These are phyloP conservation scores for Druceiella hillmani DNA, from an alignment of 2,888 invertebrate genomes.

Conservation along the genomic window DNA sequence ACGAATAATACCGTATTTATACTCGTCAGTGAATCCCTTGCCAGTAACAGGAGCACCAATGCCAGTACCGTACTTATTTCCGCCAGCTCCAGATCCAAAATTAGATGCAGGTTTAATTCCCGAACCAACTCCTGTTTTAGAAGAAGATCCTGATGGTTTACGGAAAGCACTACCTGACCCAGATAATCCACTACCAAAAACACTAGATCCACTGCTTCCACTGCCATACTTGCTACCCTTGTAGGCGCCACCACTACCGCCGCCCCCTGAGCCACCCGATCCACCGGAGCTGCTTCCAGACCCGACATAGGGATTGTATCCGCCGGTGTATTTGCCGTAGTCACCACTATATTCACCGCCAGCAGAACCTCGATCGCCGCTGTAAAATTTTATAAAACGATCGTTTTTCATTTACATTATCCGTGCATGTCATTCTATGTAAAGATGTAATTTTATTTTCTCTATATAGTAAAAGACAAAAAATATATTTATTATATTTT, in stretches of 20 bases:
- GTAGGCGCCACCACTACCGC: conserved; percentile 8
- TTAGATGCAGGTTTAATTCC: conserved; percentile 9
- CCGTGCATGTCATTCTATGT: too few relatives aligned
- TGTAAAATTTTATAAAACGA: conserved; percentile 19
- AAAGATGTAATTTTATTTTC: too few relatives aligned
- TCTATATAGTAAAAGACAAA: too few relatives aligned
- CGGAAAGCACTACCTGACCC: conserved; percentile 10
- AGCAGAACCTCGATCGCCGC: conserved; percentile 29
- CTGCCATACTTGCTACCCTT: conserved; percentile 9
- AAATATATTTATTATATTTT: too few relatives aligned
- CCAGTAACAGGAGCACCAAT: too few relatives aligned
- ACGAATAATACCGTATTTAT: conserved; percentile 43
- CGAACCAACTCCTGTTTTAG: conserved; percentile 15
- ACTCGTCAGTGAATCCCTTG: conserved; percentile 36
- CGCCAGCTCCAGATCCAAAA: conserved; percentile 10
- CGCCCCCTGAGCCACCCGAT: too few relatives aligned
- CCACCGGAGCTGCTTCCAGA: too few relatives aligned
- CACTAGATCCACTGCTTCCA: neutral
- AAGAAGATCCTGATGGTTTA: conserved; percentile 13
- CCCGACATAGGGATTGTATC: too few relatives aligned
- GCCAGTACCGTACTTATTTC: neutral
- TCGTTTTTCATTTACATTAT: too few relatives aligned
- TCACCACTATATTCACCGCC: conserved; percentile 28
- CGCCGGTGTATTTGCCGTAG: conserved; percentile 5
- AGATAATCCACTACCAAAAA: conserved; percentile 1